Percentiles rank a stretch among this genome's conserved stretches.
These are phyloP conservation scores for Paramuricea clavata DNA, from an alignment of 92 coral and sea anemone species.

Conservation along the genomic window DNA sequence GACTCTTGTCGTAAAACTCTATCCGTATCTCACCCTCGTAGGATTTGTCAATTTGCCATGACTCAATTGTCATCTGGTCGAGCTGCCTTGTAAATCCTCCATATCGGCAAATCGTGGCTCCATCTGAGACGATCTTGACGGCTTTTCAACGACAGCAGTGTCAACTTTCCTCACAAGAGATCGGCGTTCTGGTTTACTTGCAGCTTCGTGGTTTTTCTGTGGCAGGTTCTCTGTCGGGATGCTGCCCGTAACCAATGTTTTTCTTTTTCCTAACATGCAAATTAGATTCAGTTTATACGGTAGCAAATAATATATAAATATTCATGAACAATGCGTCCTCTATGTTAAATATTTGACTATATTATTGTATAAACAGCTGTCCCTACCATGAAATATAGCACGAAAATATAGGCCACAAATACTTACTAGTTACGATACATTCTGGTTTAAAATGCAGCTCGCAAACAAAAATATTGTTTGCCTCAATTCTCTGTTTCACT, in stretches of 20 bases:
- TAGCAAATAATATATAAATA: no score
- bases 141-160: slow-evolving; percentile 1
- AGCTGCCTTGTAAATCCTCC: slow-evolving; percentile 55
- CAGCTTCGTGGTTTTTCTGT: background rate
- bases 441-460: slow-evolving; percentile 15
- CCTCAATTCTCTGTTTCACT: slow-evolving; percentile 14
- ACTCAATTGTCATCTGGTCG: slow-evolving; percentile 12
- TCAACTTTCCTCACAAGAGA: slow-evolving; percentile 16
- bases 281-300: background rate
- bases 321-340: background rate
- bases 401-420: no score
- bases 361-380: no score
- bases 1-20: background rate
- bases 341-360: no score
- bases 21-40: slow-evolving; percentile 1
- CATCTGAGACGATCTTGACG: background rate
- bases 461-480: slow-evolving; percentile 8
- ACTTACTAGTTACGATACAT: slow-evolving; percentile 18
- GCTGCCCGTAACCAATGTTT: slow-evolving; percentile 20
- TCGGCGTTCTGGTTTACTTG: slow-evolving; percentile 18
- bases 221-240: slow-evolving; percentile 11
- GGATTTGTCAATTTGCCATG: slow-evolving; percentile 19
- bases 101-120: background rate
- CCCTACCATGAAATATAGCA: no score
- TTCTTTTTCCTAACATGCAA: background rate